Evolutionary conservation across 2,888 invertebrate species (phyloP).

Genomic region (Ormyrus labotus): DNA sequence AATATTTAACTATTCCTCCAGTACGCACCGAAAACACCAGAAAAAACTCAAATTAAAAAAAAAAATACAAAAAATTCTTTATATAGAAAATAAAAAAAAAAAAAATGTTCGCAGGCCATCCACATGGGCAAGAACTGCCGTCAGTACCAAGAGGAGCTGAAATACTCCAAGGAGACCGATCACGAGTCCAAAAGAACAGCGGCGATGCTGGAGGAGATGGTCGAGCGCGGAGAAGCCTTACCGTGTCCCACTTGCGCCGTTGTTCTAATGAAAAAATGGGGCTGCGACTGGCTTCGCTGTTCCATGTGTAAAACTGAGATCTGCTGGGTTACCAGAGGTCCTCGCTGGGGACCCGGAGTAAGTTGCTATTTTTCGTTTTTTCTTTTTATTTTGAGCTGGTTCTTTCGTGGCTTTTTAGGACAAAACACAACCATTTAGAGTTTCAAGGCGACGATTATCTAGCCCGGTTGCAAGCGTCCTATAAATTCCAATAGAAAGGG

Average conservation of each 20-base stretch:
- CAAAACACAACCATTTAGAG: too few relatives aligned
- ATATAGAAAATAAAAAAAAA: too few relatives aligned
- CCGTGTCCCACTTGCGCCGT: constrained; percentile 91
- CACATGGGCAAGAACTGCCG: constrained; percentile 81
- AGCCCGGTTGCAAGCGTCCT: too few relatives aligned
- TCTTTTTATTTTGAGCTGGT: too few relatives aligned
- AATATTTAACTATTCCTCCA: too few relatives aligned
- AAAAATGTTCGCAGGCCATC: too few relatives aligned
- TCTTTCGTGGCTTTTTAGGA: too few relatives aligned
- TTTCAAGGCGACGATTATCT: too few relatives aligned
- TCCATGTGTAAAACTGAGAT: constrained; percentile 95
- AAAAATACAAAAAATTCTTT: too few relatives aligned
- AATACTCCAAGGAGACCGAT: constrained; percentile 81
- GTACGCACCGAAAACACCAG: too few relatives aligned
- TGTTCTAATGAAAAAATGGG: constrained; percentile 93
- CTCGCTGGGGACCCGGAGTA: constrained; percentile 81
- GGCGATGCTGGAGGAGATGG: constrained; percentile 88
- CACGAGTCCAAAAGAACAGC: constrained; percentile 84
- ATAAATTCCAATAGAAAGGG: too few relatives aligned
- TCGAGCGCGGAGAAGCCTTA: constrained; percentile 89
- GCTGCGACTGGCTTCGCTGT: constrained; percentile 95
- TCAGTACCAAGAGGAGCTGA: constrained; percentile 84
- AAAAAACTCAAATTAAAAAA: too few relatives aligned
- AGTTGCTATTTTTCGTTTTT: constrained; percentile 59
- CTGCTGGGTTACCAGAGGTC: constrained; percentile 93